phyloP scores from a whole-genome alignment of 2,888 invertebrate species.

The Campaea margaritaria region DNA sequence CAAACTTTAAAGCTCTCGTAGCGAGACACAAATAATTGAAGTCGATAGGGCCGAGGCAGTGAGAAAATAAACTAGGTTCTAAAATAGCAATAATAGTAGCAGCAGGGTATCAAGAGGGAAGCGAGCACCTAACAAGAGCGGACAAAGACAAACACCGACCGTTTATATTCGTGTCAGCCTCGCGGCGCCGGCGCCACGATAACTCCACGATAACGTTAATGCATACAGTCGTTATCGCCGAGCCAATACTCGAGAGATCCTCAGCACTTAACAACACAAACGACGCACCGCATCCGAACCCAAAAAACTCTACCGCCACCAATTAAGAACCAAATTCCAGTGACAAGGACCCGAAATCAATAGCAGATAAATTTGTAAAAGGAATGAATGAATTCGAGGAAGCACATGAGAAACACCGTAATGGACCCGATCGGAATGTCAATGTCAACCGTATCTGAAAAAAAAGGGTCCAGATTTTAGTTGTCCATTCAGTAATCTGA shows the following conservation, averaged over 20 bases:
- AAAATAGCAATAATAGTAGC: slow-evolving; percentile 37
- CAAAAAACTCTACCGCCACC: slow-evolving; percentile 42
- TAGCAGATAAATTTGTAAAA: slow-evolving; percentile 54
- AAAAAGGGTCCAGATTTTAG: slow-evolving; percentile 59
- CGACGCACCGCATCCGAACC: slow-evolving; percentile 42
- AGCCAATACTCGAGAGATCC: slow-evolving; percentile 54
- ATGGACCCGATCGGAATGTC: slow-evolving; percentile 75
- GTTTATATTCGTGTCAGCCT: slow-evolving; percentile 64
- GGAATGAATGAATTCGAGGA: slow-evolving; percentile 80
- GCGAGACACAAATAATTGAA: slow-evolving; percentile 13
- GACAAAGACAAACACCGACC: slow-evolving; percentile 64
- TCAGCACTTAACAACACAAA: slow-evolving; percentile 55
- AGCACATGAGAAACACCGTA: slow-evolving; percentile 71
- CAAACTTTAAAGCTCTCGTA: background rate
- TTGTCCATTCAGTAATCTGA: slow-evolving; percentile 44
- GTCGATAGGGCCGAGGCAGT: slow-evolving; percentile 2
- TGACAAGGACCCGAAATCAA: slow-evolving; percentile 38
- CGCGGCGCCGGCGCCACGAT: slow-evolving; percentile 81
- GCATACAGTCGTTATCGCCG: slow-evolving; percentile 75
- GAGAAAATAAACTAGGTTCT: slow-evolving; percentile 25
- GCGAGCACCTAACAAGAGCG: slow-evolving; percentile 53
- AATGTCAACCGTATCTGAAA: slow-evolving; percentile 69
- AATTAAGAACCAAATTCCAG: slow-evolving; percentile 58
- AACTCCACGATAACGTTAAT: slow-evolving; percentile 80
- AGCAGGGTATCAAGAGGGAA: slow-evolving; percentile 36